Base-by-base conservation (phyloP, 1,140 invertebrate genomes). In the Condylostylus longicornis region DNA sequence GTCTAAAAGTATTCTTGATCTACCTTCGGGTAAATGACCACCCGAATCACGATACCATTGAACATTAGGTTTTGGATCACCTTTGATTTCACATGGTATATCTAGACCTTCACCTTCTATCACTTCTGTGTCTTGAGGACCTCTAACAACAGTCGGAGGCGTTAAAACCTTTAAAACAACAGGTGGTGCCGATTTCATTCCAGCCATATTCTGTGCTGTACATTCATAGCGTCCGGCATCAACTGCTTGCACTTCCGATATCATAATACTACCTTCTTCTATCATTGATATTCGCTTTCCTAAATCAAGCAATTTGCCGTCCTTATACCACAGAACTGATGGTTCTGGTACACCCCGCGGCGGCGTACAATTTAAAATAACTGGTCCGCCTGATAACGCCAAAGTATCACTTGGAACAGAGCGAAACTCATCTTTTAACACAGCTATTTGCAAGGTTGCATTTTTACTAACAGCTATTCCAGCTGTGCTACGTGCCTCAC, bases 21-120 rank as follows among this genome's bases (percentile, higher is more conserved):
- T 65, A 8, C 72, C 70, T 40, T 69, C 67, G 4, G 75, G 74
- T 64, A 81, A 75, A 48, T 74, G 70, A 3, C 72, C 74, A 38
- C 76, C 70, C n/a, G n/a, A n/a, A 42, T 75, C 69, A 21, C 75
- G 67, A 32, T 70, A 64, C 80, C 80, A 79, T 18, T 77, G 63
- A 18, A 79, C 72, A 42, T 72, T 72, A 1, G 77, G 74, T n/a
- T 64, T 51, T 8, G 78, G 78, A 52, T 81, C 78, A 10, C 79
- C 80, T 13, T 70, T 70, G 0, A 77, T 74, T 23, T 67, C 64
- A 50, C 80, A 84, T 21, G 72, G 69, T 43, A 84, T 76, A 45
- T 74, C 68, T 6, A 40, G 18, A 7, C 38, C 21, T 13, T 34
- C 32, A 18, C 38, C 32, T 18, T 40, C 38, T 18, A 40, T 40